Conservation (phyloP, 2,113 vertebrate species). For the Cyprinus carpio region DNA sequence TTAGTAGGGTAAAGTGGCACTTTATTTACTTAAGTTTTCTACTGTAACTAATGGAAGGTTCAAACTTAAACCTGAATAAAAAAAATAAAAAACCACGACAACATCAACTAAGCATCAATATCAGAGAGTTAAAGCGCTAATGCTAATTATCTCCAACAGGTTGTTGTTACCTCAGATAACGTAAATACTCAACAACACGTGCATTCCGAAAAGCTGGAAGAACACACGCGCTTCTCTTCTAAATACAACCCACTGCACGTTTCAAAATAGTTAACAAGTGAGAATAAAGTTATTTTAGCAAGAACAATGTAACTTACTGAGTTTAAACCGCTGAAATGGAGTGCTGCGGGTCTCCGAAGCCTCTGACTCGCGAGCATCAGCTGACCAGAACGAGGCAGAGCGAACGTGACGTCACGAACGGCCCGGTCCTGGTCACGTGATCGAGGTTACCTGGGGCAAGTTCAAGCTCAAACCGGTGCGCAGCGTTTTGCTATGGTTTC, state of each 20-base stretch:
- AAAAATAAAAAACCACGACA: background rate
- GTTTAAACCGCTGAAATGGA: background rate
- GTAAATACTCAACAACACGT: background rate
- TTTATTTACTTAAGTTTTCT: background rate
- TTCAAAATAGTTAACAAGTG: background rate
- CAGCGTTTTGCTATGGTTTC: too few species aligned
- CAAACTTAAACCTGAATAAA: too few species aligned
- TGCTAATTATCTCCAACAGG: slow-evolving; percentile 15
- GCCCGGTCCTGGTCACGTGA: slow-evolving; percentile 33
- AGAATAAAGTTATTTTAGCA: background rate
- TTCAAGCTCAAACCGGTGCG: too few species aligned
- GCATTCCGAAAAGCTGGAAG: background rate
- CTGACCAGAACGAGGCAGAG: slow-evolving; percentile 38
- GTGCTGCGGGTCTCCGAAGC: background rate
- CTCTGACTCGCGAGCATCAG: slow-evolving; percentile 36
- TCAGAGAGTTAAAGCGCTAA: background rate
- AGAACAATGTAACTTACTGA: slow-evolving; percentile 15
- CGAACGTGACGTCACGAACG: slow-evolving; percentile 35
- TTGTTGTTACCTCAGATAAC: slow-evolving; percentile 15
- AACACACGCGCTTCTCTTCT: background rate
- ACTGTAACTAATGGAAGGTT: background rate
- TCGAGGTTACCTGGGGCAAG: background rate
- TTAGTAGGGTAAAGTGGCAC: background rate
- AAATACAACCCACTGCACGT: background rate
- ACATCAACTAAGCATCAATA: background rate